phyloP scores from a whole-genome alignment of 2,797 vertebrate genomes.

The Tangara arthus region DNA sequence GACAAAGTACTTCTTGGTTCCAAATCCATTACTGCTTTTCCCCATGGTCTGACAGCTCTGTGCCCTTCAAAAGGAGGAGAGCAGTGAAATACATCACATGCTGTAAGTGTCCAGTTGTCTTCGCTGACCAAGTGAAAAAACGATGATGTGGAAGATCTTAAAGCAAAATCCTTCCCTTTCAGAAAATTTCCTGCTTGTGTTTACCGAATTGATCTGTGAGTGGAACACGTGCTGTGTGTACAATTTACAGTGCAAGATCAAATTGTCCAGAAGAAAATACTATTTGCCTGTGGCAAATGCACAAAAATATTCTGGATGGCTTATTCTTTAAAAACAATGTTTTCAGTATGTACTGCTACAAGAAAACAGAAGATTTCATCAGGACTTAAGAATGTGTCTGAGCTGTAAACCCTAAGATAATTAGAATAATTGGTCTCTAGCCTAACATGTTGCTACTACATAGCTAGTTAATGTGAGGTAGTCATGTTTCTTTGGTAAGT shows the following conservation, averaged over 20 bases:
- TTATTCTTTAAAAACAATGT: not conserved
- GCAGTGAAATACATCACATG: not conserved
- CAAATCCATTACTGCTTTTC: slow-evolving; percentile 28
- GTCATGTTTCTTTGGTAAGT: not conserved
- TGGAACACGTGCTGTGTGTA: not conserved
- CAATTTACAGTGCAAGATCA: not conserved
- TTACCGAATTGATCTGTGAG: slow-evolving; percentile 39
- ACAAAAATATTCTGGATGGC: not conserved
- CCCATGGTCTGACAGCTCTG: not conserved
- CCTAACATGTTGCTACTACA: not conserved
- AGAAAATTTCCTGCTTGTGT: slow-evolving; percentile 10
- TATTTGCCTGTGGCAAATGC: not conserved
- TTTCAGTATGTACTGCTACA: not conserved
- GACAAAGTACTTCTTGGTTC: slow-evolving; percentile 3
- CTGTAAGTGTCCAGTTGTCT: not conserved
- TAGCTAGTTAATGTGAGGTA: not conserved
- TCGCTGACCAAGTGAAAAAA: not conserved
- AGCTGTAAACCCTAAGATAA: slow-evolving; percentile 16
- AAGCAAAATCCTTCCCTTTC: slow-evolving; percentile 48
- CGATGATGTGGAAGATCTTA: not conserved
- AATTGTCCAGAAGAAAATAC: slow-evolving; percentile 44
- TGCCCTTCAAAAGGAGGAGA: not conserved
- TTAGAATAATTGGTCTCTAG: slow-evolving; percentile 32
- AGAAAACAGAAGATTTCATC: not conserved
- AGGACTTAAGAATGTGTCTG: not conserved